A percentile compares a stretch with the other conserved stretches of the same genome.
Conservation (phyloP, 2,113 vertebrate genomes). For the Telmatochromis brachygnathus region DNA sequence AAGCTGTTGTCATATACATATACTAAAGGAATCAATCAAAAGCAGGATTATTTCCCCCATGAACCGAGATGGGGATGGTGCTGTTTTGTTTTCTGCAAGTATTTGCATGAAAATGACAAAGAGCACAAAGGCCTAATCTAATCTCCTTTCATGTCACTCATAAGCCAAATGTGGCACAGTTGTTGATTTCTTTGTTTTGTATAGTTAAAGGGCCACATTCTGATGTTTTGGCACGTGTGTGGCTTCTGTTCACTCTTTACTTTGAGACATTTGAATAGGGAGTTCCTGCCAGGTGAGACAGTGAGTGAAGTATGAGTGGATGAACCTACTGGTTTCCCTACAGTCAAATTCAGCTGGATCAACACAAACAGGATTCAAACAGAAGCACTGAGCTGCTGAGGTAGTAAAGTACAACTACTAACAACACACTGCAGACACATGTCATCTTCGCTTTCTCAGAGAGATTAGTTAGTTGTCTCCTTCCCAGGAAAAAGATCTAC, state of each 20-base stretch:
- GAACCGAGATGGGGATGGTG: not conserved
- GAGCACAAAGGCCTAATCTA: not conserved
- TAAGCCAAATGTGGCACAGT: not conserved
- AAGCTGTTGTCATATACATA: not conserved
- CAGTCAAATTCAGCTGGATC: conserved; percentile 12
- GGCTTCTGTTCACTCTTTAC: not conserved
- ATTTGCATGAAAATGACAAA: not conserved
- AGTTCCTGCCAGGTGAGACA: not conserved
- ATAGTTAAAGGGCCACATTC: not conserved
- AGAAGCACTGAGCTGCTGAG: not conserved
- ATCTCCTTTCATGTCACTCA: not conserved
- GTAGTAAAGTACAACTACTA: not conserved
- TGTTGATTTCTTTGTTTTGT: not conserved
- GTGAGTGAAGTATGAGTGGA: not conserved
- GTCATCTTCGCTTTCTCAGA: rapidly evolving
- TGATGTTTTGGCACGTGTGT: not conserved
- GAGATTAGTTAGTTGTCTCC: not conserved
- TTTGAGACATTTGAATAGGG: not conserved
- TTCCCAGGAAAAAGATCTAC: not conserved
- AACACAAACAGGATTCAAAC: not conserved
- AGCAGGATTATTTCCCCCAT: not conserved
- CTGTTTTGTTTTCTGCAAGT: not conserved
- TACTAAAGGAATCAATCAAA: not conserved
- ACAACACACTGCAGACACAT: not conserved
- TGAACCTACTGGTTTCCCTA: conserved; percentile 16